phyloP scores from a whole-genome alignment of 2,113 vertebrate species.

The Trematomus loennbergii region DNA sequence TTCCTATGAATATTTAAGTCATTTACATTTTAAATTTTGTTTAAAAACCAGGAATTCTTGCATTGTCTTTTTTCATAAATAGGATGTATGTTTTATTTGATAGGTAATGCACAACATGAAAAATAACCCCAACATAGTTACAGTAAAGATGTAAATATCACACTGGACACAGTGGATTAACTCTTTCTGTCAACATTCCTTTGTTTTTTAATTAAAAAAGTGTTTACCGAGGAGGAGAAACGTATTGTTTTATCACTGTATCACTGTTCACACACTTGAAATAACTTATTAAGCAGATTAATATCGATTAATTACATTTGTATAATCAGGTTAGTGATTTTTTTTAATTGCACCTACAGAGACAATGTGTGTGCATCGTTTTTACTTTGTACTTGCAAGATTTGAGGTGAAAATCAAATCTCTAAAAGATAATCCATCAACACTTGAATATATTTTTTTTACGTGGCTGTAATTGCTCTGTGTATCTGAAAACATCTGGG shows the following conservation, averaged over 20 bases:
- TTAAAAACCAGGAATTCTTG: slow-evolving; percentile 57
- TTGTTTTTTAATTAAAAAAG: slow-evolving; percentile 44
- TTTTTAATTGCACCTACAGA: slow-evolving; percentile 7
- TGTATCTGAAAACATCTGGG: slow-evolving; percentile 32
- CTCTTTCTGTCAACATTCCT: slow-evolving; percentile 19
- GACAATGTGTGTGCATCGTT: background rate
- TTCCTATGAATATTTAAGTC: slow-evolving; percentile 90
- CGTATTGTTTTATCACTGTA: slow-evolving; percentile 33
- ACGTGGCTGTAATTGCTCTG: slow-evolving; percentile 40
- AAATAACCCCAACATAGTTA: slow-evolving; percentile 24
- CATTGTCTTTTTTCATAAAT: slow-evolving; percentile 64
- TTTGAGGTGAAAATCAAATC: slow-evolving; percentile 7
- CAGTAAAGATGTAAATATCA: slow-evolving; percentile 54
- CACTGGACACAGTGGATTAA: slow-evolving; percentile 27
- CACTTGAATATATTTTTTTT: slow-evolving; percentile 53
- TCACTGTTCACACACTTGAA: slow-evolving; percentile 30
- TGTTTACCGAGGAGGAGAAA: slow-evolving; percentile 22
- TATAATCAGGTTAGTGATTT: slow-evolving; percentile 8
- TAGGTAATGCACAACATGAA: slow-evolving; percentile 22
- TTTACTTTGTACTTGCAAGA: slow-evolving; percentile 28
- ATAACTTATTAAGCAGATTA: slow-evolving; percentile 28
- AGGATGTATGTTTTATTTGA: slow-evolving; percentile 51
- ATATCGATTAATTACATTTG: slow-evolving; percentile 16
- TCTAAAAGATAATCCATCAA: slow-evolving; percentile 25
- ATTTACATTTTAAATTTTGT: slow-evolving; percentile 77